Base-by-base conservation (phyloP, 2,113 vertebrate species). In the Asarcornis scutulata region DNA sequence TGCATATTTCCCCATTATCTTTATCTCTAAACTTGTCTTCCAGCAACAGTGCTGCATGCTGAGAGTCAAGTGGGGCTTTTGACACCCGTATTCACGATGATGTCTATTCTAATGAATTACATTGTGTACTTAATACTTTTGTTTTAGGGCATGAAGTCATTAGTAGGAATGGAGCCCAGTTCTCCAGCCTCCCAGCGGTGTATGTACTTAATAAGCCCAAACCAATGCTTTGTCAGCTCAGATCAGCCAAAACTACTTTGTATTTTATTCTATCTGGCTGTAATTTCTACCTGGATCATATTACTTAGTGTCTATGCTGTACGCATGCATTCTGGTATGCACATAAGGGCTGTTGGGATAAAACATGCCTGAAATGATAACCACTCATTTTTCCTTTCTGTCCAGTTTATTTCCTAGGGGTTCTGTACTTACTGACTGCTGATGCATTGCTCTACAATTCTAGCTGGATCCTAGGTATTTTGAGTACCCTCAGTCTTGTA, bases 61-160 rank as follows among this genome's bases (percentile, higher is more conserved):
- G 81, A 92, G 88, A 94, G 44, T 82, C 76, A 67, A 82, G 72
- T 74, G 69, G 92, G 74, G 67, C 36, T 88, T 92, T 79, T 80
- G 86, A 52, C 68, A 83, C 90, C 21, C 9, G 9, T 89, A 91
- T 59, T 88, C 80, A 52, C 13, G 20, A 12, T 64, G 3, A 36
- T 42, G 38, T 88, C 78, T 92, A 12, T 80, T 82, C 75, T 94
- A 93, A 92, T 89, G 96, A 95, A 95, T 91, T 55, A 44, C 4
- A 58, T 27, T 53, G 13, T 64, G 18, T n/a, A 83, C 32, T 66
- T 67, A 68, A 74, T 55, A 62, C 36, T 83, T 94, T 80, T 68
- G 56, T 23, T 97, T 96, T 55, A 91, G 82, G 63, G 85, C 73
- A 53, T 69, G 73, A 89, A 82, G 77, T 88, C 52, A 88, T 44